A percentile compares a stretch with the other conserved stretches of the same genome.
Conservation (phyloP, 2,113 vertebrate genomes). For the Cyanistes caeruleus region DNA sequence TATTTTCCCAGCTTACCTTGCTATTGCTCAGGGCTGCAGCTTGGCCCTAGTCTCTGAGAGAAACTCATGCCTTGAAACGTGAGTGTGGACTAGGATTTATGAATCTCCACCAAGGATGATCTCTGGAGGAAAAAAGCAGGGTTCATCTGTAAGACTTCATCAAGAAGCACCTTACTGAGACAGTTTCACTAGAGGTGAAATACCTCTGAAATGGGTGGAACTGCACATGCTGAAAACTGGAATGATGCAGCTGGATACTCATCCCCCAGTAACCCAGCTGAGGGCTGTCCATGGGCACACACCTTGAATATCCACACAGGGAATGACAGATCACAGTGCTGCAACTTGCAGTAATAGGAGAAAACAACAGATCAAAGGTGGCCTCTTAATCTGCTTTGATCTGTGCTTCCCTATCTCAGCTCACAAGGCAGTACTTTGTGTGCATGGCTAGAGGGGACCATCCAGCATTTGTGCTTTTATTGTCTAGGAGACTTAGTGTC, state of each 20-base stretch:
- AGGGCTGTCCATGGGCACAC: neutral
- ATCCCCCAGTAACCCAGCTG: neutral
- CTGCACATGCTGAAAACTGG: neutral
- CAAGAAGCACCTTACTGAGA: neutral
- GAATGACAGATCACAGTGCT: neutral
- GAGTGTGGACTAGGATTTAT: neutral
- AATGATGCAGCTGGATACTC: neutral
- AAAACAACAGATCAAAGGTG: constrained; percentile 20
- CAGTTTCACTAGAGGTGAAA: neutral
- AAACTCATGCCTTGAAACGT: neutral
- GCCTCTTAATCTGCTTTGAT: constrained; percentile 8
- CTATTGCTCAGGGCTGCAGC: neutral
- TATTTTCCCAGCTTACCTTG: neutral
- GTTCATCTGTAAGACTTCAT: neutral
- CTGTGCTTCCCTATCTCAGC: neutral
- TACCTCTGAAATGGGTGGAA: neutral
- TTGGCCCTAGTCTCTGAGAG: neutral
- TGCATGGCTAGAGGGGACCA: neutral
- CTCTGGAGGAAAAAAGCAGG: neutral
- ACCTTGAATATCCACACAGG: neutral
- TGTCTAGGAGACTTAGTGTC: neutral
- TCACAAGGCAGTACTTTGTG: neutral
- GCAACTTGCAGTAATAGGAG: neutral
- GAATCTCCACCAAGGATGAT: neutral
- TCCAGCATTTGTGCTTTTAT: neutral